A percentile compares a stretch with the other conserved stretches of the same genome.
phyloP scores from a whole-genome alignment of 2,888 invertebrate species.

The Drosophila flavopinicola region DNA sequence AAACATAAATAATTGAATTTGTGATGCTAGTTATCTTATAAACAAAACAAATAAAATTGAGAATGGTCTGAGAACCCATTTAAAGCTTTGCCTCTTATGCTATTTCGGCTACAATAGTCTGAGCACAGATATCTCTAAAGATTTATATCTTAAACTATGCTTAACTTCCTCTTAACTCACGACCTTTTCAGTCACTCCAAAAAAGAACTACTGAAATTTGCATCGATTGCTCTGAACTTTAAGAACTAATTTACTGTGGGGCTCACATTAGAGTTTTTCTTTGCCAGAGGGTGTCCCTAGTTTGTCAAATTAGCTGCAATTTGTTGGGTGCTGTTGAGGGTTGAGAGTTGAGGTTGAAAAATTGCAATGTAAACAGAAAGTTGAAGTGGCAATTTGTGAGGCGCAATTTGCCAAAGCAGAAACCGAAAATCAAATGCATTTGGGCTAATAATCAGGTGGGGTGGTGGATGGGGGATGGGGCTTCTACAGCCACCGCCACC shows the following conservation, averaged over 20 bases:
- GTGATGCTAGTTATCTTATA: too few relatives aligned
- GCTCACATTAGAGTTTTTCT: not conserved
- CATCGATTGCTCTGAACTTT: not conserved
- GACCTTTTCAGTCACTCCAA: too few relatives aligned
- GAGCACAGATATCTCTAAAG: too few relatives aligned
- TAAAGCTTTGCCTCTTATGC: too few relatives aligned
- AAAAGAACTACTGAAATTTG: too few relatives aligned
- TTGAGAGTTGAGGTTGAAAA: slow-evolving; percentile 52
- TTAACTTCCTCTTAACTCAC: too few relatives aligned
- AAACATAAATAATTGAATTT: too few relatives aligned
- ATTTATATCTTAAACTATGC: too few relatives aligned
- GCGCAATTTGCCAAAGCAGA: slow-evolving; percentile 32
- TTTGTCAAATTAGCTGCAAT: slow-evolving; percentile 72
- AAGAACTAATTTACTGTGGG: not conserved
- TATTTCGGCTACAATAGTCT: too few relatives aligned
- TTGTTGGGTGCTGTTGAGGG: slow-evolving; percentile 45
- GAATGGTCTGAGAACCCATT: too few relatives aligned
- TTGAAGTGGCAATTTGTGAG: slow-evolving; percentile 60
- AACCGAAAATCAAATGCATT: slow-evolving; percentile 62
- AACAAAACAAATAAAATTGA: too few relatives aligned
- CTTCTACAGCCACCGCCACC: not conserved
- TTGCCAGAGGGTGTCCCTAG: slow-evolving; percentile 3
- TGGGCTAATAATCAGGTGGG: slow-evolving; percentile 39
- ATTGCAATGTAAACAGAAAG: slow-evolving; percentile 70
- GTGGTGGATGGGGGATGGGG: not conserved